phyloP scores from a whole-genome alignment of 1,140 invertebrate species.

The Caenorhabditis brenneri region DNA sequence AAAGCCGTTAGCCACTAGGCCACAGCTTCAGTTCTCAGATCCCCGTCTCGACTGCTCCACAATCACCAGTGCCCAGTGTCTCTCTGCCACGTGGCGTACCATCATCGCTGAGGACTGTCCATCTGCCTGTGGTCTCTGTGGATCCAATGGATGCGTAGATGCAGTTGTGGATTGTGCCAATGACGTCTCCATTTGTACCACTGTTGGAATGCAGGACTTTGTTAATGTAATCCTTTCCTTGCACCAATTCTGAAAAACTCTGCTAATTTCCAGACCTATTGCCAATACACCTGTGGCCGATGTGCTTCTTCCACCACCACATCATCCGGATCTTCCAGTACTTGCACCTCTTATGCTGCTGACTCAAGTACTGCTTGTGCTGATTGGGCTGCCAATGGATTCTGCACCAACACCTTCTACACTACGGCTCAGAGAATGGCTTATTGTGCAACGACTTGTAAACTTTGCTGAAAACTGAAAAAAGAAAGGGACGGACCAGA shows the following conservation, averaged over 20 bases:
- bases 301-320: constrained; percentile 7
- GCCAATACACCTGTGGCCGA: constrained; percentile 8
- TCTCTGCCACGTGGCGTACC: constrained; percentile 35
- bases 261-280: not conserved
- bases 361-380: not conserved
- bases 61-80: constrained; percentile 23
- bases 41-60: constrained; percentile 32
- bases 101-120: constrained; percentile 49
- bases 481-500: not conserved
- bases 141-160: constrained; percentile 40
- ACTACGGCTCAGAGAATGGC: not conserved
- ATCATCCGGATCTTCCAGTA: not conserved
- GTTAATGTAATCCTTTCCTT: not conserved
- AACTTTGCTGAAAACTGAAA: not conserved
- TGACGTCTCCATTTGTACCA: constrained; percentile 4
- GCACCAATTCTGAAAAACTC: too few relatives aligned
- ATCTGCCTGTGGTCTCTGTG: constrained; percentile 47
- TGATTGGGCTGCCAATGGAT: not conserved
- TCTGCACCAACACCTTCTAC: constrained; percentile 6
- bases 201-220: not conserved
- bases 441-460: constrained; percentile 4
- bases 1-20: too few relatives aligned
- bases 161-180: constrained; percentile 48
- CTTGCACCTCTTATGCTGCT: not conserved
- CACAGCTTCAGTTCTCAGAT: not conserved